Conservation (phyloP, 2,797 vertebrate genomes). For the Telmatherina bonti region DNA sequence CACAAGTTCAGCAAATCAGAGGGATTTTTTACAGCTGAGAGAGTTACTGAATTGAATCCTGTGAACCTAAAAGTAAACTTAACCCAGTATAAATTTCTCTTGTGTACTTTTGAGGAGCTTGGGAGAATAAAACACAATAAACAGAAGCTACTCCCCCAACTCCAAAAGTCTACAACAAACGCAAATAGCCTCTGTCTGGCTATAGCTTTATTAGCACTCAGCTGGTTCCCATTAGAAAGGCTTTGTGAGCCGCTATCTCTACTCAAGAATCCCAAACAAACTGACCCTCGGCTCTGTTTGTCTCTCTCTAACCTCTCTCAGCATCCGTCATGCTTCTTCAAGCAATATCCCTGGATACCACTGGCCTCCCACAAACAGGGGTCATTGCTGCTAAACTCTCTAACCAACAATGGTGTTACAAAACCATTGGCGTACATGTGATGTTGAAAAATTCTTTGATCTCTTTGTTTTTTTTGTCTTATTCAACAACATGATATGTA, state of each 20-base stretch:
- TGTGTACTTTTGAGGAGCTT: conserved; percentile 56
- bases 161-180: conserved; percentile 73
- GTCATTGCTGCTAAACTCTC: conserved; percentile 46
- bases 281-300: conserved; percentile 70
- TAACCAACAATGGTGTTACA: conserved; percentile 36
- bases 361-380: conserved; percentile 38
- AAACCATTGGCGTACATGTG: conserved; percentile 24
- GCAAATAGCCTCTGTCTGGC: conserved; percentile 69
- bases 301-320: conserved; percentile 59
- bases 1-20: conserved; percentile 28
- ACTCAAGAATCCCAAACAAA: conserved; percentile 82
- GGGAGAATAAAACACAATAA: conserved; percentile 76
- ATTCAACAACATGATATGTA: too few relatives aligned
- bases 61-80: conserved; percentile 58
- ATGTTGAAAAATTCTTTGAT: conserved; percentile 39
- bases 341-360: conserved; percentile 64
- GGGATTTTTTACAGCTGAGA: conserved; percentile 64
- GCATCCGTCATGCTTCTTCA: conserved; percentile 40
- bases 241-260: conserved; percentile 80
- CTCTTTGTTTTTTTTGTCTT: not conserved
- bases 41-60: conserved; percentile 48
- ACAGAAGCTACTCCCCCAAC: conserved; percentile 55
- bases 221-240: conserved; percentile 80
- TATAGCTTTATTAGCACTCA: conserved; percentile 74
- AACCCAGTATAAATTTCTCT: conserved; percentile 49